These are phyloP conservation scores for Ariolimax columbianus DNA, from an alignment of 2,888 invertebrate genomes.

Conservation along the genomic window DNA sequence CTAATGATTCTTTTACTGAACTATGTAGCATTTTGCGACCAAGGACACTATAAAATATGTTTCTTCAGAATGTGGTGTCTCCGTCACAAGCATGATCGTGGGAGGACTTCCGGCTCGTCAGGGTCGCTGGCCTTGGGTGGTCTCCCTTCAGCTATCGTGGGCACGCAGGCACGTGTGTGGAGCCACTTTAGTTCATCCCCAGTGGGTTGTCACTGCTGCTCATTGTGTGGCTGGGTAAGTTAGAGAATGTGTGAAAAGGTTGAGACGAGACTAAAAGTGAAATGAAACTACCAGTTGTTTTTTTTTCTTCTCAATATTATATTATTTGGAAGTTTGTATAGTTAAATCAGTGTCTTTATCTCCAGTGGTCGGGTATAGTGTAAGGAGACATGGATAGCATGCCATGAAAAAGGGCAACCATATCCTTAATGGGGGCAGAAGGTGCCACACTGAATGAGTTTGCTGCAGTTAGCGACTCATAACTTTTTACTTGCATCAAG, in stretches of 20 bases:
- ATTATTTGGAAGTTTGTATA: too few relatives aligned
- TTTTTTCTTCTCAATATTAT: background rate
- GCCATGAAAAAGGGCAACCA: too few relatives aligned
- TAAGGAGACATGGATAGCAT: too few relatives aligned
- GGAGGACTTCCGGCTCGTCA: conserved; percentile 60
- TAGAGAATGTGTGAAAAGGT: background rate
- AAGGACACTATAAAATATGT: background rate
- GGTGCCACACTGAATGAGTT: too few relatives aligned
- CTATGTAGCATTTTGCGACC: too few relatives aligned
- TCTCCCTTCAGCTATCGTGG: conserved; percentile 62
- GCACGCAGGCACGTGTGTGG: conserved; percentile 63
- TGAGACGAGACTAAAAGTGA: background rate
- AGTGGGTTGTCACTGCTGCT: conserved; percentile 64
- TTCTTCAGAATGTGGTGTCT: conserved; percentile 59
- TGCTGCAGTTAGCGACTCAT: too few relatives aligned
- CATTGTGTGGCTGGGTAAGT: conserved; percentile 64
- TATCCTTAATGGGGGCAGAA: too few relatives aligned
- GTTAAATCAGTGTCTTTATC: too few relatives aligned
- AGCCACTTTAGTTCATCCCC: conserved; percentile 62
- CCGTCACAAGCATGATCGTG: conserved; percentile 60
- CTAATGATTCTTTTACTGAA: too few relatives aligned
- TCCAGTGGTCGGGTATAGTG: too few relatives aligned
- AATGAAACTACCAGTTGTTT: background rate
- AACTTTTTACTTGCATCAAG: too few relatives aligned
- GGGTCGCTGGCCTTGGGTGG: conserved; percentile 65